These are phyloP conservation scores for Jaculus jaculus DNA, from an alignment of 2,113 vertebrate species.

Conservation along the genomic window DNA sequence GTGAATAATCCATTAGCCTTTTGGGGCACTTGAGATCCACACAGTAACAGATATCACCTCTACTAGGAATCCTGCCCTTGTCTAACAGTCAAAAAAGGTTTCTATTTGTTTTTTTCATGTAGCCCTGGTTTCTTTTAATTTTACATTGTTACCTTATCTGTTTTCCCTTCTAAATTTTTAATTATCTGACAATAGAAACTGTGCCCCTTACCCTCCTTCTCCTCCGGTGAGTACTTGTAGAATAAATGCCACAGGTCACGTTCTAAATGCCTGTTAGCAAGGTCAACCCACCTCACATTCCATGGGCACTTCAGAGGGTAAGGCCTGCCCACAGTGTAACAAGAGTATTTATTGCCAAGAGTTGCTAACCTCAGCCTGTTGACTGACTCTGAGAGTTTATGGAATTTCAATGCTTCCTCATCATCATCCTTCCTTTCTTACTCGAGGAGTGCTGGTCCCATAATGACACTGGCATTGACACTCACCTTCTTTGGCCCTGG, in stretches of 20 bases:
- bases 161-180: slow-evolving; percentile 28
- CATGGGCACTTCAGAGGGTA: background rate
- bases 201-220: slow-evolving; percentile 23
- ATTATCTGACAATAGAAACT: slow-evolving; percentile 34
- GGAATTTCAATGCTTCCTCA: background rate
- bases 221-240: background rate
- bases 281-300: slow-evolving; percentile 59
- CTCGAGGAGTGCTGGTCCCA: background rate
- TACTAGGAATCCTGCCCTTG: background rate
- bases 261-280: slow-evolving; percentile 49
- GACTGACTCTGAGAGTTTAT: slow-evolving; percentile 1
- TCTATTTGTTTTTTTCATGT: slow-evolving; percentile 2
- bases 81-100: background rate
- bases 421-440: background rate
- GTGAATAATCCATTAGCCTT: background rate
- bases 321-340: background rate
- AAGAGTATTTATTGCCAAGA: slow-evolving; percentile 31
- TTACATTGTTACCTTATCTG: background rate
- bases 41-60: background rate
- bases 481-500: background rate
- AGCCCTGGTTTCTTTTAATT: slow-evolving; percentile 10
- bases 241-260: slow-evolving; percentile 13
- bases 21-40: background rate
- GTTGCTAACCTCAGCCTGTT: slow-evolving; percentile 14
- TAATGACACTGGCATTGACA: background rate